Base-by-base conservation (phyloP, 2,888 invertebrate genomes). In the Noctua janthe region DNA sequence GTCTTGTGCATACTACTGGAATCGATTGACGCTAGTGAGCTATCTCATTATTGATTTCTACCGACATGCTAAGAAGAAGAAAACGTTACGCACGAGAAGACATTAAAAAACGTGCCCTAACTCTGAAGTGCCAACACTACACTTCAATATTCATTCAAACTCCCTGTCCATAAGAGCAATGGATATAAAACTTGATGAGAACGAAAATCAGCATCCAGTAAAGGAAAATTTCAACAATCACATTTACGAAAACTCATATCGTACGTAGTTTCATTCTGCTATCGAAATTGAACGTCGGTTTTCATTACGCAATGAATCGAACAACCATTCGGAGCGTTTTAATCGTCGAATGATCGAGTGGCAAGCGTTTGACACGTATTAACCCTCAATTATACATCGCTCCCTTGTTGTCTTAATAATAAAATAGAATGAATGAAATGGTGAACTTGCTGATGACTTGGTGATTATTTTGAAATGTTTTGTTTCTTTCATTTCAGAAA, bases 351-450 rank as follows among this genome's bases (percentile, higher is more conserved):
- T 86, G 85, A 86, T 86, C 71, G 88, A 86, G 85, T 81, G 77
- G 84, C 71, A 80, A 78, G 39, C 85, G 29, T 74, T 86, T 86
- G 88, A 84, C 87, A 87, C 81, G 73, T 87, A 87, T 86, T 86
- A 81, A 84, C 81, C 81, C 76, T 78, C 75, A 84, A 76, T 84
- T 81, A 74, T 74, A 78, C 62, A 78, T 66, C 73, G 75, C 39
- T 29, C 76, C 54, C 80, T 73, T 80, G 64, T 62, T 64, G 29
- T 66, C n/a, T 20, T 43, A 66, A 73, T 59, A 71, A 82, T 74
- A 39, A 70, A 70, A 72, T 74, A 35, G 35, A 76, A 35, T 15
- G 2, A 79, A 62, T 78, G 13, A 29, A 81, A 70, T 70, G 6
- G 17, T 39, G 15, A 35, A 74, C 20, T 39, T 35, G 23, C 51